These are phyloP conservation scores for Cyaniris semiargus DNA, from an alignment of 2,888 invertebrate genomes.

Conservation along the genomic window DNA sequence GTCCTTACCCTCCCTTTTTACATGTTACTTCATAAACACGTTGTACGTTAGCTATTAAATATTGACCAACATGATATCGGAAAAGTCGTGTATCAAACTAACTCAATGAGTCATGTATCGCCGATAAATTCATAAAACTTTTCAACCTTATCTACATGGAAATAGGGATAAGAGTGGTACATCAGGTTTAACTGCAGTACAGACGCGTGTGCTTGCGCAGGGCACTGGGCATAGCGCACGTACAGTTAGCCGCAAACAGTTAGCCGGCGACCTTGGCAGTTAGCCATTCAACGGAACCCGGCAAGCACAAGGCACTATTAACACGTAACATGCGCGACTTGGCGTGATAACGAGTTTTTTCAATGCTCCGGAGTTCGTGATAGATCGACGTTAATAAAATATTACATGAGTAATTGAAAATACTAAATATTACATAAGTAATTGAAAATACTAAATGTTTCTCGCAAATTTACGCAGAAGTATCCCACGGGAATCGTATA, in stretches of 20 bases:
- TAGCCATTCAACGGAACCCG: neutral
- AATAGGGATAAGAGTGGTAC: neutral
- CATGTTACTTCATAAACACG: neutral
- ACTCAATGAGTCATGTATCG: neutral
- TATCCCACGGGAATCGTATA: too few relatives aligned
- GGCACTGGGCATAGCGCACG: neutral
- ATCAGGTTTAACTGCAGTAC: too few relatives aligned
- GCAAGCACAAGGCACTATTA: neutral
- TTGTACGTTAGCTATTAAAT: neutral
- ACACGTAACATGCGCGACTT: neutral
- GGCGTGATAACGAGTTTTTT: neutral
- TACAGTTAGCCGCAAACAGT: slow-evolving; percentile 2
- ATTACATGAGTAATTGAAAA: neutral
- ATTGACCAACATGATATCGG: neutral
- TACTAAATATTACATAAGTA: neutral
- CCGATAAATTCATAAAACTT: neutral
- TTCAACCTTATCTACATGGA: neutral
- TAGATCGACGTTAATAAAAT: neutral
- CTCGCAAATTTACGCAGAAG: too few relatives aligned
- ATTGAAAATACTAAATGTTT: too few relatives aligned
- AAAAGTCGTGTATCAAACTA: neutral
- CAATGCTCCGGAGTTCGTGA: neutral
- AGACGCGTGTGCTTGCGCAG: neutral
- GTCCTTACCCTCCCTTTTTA: neutral
- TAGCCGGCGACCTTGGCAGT: neutral